A percentile compares a stretch with the other conserved stretches of the same genome.
These are phyloP conservation scores for Myiopsitta monachus DNA, from an alignment of 2,113 vertebrate genomes.

Conservation along the genomic window DNA sequence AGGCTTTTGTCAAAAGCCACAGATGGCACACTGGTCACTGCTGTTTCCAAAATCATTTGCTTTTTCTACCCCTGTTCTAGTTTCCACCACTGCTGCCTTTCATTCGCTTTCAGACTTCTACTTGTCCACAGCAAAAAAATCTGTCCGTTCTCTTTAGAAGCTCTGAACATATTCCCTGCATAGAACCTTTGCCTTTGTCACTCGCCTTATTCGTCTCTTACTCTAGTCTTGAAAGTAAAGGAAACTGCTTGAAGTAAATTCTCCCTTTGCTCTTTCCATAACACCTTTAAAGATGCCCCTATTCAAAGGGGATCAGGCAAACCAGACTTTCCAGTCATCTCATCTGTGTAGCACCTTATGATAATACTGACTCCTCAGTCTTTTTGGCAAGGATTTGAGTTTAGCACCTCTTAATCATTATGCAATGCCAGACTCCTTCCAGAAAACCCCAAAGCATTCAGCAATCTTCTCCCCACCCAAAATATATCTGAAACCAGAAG, in stretches of 20 bases:
- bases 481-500: background rate
- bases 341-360: background rate
- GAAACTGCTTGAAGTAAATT: background rate
- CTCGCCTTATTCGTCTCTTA: background rate
- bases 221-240: background rate
- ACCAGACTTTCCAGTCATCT: background rate
- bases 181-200: background rate
- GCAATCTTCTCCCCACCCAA: background rate
- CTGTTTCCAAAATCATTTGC: background rate
- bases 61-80: background rate
- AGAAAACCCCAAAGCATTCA: background rate
- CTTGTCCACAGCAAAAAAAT: background rate
- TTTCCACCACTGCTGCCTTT: background rate
- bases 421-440: background rate
- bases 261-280: background rate
- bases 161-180: accelerated
- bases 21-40: background rate
- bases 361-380: background rate
- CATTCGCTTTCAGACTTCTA: background rate
- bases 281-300: background rate
- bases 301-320: background rate
- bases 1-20: background rate
- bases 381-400: background rate
- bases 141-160: background rate
- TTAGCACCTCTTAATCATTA: background rate